phyloP scores from a whole-genome alignment of 1,140 invertebrate genomes.

The Doryteuthis pealeii region DNA sequence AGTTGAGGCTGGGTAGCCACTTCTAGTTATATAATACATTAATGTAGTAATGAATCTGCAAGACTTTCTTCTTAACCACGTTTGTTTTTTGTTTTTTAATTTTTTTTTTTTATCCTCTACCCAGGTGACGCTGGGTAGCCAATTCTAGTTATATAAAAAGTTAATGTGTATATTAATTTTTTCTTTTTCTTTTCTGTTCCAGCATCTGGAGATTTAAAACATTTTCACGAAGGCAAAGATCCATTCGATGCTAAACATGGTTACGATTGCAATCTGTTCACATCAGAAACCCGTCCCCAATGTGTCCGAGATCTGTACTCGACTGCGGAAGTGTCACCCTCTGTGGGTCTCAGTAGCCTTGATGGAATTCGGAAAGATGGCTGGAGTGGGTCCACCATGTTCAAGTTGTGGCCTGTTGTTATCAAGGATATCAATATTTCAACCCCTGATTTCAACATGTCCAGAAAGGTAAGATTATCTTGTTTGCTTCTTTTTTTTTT shows the following conservation, averaged over 20 bases:
- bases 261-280: slow-evolving; percentile 45
- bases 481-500: no score
- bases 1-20: no score
- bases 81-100: no score
- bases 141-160: no score
- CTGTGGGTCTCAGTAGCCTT: slow-evolving; percentile 35
- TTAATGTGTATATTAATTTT: slow-evolving; percentile 4
- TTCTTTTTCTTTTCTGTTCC: slow-evolving; percentile 25
- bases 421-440: slow-evolving; percentile 38
- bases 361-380: slow-evolving; percentile 51
- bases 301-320: slow-evolving; percentile 44
- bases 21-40: no score
- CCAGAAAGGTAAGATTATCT: slow-evolving; percentile 29
- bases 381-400: slow-evolving; percentile 38
- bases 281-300: slow-evolving; percentile 39
- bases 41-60: no score
- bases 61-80: no score
- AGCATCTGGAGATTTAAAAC: slow-evolving; percentile 50
- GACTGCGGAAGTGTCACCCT: slow-evolving; percentile 43
- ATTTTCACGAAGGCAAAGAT: slow-evolving; percentile 35
- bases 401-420: slow-evolving; percentile 50
- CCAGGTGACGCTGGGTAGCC: no score
- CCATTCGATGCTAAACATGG: slow-evolving; percentile 48
- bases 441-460: slow-evolving; percentile 41
- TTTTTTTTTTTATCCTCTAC: no score